Evolutionary conservation across 2,888 invertebrate species (phyloP).

Genomic region (Bedellia somnulentella): DNA sequence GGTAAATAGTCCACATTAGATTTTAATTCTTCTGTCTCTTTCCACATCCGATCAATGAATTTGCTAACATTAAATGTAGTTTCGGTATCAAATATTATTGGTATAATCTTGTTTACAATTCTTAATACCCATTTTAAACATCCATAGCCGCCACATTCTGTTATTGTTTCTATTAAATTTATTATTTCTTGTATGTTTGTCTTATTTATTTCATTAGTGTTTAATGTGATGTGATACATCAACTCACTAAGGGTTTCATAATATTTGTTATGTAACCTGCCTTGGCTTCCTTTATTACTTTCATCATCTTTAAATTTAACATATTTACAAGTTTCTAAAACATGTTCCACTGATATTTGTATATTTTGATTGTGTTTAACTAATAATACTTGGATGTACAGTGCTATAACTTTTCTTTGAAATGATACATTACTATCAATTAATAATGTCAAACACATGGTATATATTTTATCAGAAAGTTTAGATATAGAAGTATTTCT

Average conservation of each 20-base stretch:
- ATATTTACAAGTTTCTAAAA: conserved; percentile 17
- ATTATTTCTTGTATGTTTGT: conserved; percentile 17
- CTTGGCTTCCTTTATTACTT: conserved; percentile 20
- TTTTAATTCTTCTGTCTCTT: conserved; percentile 45
- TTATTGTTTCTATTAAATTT: conserved; percentile 24
- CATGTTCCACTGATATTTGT: conserved; percentile 14
- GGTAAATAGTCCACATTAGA: conserved; percentile 37
- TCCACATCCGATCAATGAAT: conserved; percentile 37
- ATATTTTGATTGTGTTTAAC: neutral
- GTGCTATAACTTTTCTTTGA: conserved; percentile 1
- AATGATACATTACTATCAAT: neutral
- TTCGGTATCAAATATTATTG: conserved; percentile 15
- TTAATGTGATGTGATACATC: conserved; percentile 17
- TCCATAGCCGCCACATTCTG: conserved; percentile 49
- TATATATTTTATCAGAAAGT: too few relatives aligned
- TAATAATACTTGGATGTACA: neutral
- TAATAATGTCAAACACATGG: neutral
- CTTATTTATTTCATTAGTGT: conserved; percentile 10
- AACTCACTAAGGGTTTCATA: conserved; percentile 35
- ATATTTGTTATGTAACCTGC: conserved; percentile 29
- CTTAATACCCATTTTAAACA: conserved; percentile 39
- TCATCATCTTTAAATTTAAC: conserved; percentile 14
- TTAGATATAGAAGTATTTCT: conserved; percentile 20
- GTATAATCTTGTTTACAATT: conserved; percentile 27
- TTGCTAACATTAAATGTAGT: conserved; percentile 20